Percentiles rank a stretch among this genome's conserved stretches.
Conservation (phyloP, 2,113 vertebrate genomes). For the Planiliza haematocheilus region DNA sequence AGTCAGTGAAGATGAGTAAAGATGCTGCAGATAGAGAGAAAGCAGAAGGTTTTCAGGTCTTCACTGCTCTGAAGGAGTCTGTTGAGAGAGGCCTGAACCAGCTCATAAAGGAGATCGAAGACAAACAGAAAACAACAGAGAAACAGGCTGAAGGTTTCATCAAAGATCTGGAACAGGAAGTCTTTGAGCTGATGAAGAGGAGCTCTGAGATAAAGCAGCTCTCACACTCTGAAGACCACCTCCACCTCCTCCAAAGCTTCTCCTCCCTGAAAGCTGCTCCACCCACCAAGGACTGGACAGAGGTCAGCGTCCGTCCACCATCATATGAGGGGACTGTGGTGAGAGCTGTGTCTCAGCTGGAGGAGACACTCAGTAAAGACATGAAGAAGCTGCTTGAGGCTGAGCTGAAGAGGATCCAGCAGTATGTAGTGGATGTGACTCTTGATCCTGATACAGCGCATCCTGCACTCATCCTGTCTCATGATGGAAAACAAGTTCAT, state of each 20-base stretch:
- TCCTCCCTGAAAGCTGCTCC: background rate
- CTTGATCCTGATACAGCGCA: conserved; percentile 26
- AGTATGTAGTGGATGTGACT: conserved; percentile 26
- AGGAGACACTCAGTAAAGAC: background rate
- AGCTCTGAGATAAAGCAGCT: conserved; percentile 7
- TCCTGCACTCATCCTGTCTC: background rate
- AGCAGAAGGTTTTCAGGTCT: conserved; percentile 15
- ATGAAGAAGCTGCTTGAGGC: conserved; percentile 2
- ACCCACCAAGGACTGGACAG: conserved; percentile 16
- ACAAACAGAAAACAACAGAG: background rate
- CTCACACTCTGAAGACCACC: conserved; percentile 16
- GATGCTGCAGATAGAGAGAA: conserved; percentile 17
- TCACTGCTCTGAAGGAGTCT: conserved; percentile 9
- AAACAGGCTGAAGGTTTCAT: background rate
- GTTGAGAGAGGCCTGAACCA: background rate
- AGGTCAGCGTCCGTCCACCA: background rate
- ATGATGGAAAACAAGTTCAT: no score
- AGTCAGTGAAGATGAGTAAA: background rate
- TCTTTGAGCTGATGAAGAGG: conserved; percentile 17
- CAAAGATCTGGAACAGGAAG: conserved; percentile 20
- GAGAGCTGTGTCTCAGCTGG: conserved; percentile 27
- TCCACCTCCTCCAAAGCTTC: conserved; percentile 6
- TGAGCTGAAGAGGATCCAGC: conserved; percentile 28
- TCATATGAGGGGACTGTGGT: conserved; percentile 14
- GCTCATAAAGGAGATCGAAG: background rate